Conservation (phyloP, 1,140 invertebrate species). For the Hydropsyche tenuis region DNA sequence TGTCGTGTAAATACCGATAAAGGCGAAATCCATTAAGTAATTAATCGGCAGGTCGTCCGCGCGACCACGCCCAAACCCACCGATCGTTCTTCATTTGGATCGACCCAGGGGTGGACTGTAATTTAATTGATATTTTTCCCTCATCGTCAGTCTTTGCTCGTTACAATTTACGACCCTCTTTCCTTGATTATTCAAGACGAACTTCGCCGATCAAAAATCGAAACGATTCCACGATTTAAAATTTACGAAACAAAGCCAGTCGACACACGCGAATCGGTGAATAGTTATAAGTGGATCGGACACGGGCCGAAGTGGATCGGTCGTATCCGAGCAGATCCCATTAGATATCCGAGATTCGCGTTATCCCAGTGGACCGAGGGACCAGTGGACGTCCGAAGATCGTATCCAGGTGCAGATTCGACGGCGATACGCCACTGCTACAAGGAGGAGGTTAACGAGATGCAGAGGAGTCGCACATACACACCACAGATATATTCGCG, state of each 20-base stretch:
- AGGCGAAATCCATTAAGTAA: conserved; percentile 47
- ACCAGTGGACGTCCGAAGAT: too few species aligned
- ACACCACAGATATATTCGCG: not conserved
- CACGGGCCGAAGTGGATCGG: too few species aligned
- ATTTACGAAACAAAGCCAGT: not conserved
- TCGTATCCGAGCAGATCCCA: too few species aligned
- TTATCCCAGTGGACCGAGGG: too few species aligned
- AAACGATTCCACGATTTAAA: too few species aligned
- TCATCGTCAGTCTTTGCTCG: conserved; percentile 29
- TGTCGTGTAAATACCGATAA: conserved; percentile 42
- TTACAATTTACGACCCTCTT: too few species aligned
- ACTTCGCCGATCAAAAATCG: too few species aligned
- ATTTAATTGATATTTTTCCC: conserved; percentile 48
- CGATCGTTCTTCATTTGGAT: conserved; percentile 48
- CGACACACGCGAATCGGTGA: too few species aligned
- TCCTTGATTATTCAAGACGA: conserved; percentile 44
- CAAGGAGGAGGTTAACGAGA: conserved; percentile 12
- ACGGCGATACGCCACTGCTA: too few species aligned
- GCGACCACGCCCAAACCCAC: conserved; percentile 35
- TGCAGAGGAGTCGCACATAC: not conserved
- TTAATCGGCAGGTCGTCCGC: conserved; percentile 46
- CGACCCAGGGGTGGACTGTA: conserved; percentile 12
- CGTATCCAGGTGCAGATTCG: too few species aligned
- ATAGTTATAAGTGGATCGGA: too few species aligned
- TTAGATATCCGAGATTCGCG: too few species aligned